Base-by-base conservation (phyloP, 2,797 vertebrate genomes). In the Presbytis comata region DNA sequence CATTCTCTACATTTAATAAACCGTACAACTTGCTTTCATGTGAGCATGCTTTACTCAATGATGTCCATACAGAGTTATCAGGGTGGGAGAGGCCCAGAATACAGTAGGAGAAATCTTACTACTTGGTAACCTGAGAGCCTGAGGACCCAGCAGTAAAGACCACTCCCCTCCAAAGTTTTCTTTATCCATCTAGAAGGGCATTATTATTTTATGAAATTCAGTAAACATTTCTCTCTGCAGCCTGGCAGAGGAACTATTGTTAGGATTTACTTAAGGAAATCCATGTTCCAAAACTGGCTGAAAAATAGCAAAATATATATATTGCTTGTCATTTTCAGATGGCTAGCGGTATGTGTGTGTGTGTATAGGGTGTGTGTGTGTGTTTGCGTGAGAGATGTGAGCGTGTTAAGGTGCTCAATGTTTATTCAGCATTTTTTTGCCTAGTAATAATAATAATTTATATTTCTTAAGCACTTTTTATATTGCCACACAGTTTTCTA, bases 311-410 rank as follows among this genome's bases (percentile, higher is more conserved):
- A 67, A 13, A 57, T 39, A 3, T 78, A n/a, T 57, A 74, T 28
- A 75, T 61, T 70, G 13, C 16, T 86, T 95, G 93, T 88, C 6
- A 85, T 96, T 86, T 95, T 95, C 26, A 86, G 44, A 55, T 61
- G 21, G 6, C 30, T 79, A 91, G 24, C 86, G 64, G 6, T 16
- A 67, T 30, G 6, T 39, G 19, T 33, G 64, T 44, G 10, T 70
- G 17, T 26, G 1, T 48, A 11, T 44, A 17, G 28, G 12, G 28
- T 44, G 19, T 17, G 0, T 21, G 33, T 57, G 41, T 26, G 8
- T 36, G 30, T 44, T 1, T 50, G 14, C 53, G 64, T 39, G n/a
- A 46, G 46, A 1, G n/a, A 16, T 79, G 9, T 21, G 70, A 80
- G 87, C 75, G 6, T 95, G 39, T 24, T 22, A 55, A 79, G 70